Evolutionary conservation across 2,113 vertebrate species (phyloP).

Genomic region (Odocoileus virginianus): DNA sequence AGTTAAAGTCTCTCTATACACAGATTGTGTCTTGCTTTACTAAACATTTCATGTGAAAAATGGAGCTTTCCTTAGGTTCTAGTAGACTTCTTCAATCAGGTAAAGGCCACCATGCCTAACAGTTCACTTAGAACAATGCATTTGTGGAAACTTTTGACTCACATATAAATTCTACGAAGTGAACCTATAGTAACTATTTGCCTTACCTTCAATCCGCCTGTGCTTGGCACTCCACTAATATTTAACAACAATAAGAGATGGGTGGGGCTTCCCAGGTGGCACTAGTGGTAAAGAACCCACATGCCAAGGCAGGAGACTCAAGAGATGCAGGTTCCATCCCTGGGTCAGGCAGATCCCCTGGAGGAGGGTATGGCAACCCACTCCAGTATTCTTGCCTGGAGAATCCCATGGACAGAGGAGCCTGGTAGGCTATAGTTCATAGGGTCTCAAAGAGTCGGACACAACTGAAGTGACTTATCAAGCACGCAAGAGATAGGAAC

Average conservation of each 20-base stretch:
- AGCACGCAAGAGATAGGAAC: background rate
- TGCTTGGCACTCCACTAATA: background rate
- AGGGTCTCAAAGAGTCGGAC: background rate
- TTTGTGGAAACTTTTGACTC: background rate
- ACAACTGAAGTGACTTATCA: background rate
- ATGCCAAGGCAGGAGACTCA: background rate
- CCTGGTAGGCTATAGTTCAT: background rate
- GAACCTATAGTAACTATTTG: background rate
- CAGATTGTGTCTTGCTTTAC: background rate
- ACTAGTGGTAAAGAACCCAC: background rate
- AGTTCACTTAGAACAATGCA: background rate
- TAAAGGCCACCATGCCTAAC: background rate
- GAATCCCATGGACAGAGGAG: no score
- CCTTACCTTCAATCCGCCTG: background rate
- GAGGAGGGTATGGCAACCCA: no score
- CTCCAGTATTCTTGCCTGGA: no score
- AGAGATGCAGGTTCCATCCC: background rate
- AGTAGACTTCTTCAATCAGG: background rate
- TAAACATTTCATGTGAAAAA: background rate
- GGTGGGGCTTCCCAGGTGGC: background rate
- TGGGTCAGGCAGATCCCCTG: no score
- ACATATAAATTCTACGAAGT: background rate
- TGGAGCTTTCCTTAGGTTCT: background rate
- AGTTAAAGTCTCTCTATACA: background rate
- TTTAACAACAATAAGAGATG: constrained; percentile 6